Percentiles rank a stretch among this genome's conserved stretches.
phyloP scores from a whole-genome alignment of 2,797 vertebrate genomes.

The Muraenolepis orangiensis region DNA sequence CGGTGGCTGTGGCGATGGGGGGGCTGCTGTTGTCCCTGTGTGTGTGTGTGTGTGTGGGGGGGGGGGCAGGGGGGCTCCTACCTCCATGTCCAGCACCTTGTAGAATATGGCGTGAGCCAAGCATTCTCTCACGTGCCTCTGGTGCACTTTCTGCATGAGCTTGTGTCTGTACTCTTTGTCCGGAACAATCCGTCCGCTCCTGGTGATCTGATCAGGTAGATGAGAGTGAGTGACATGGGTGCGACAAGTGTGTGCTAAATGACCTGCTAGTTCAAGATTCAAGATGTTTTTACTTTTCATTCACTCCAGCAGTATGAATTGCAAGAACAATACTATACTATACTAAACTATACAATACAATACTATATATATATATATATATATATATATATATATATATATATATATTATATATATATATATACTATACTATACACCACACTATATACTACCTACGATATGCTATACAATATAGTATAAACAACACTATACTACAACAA shows the following conservation, averaged over 20 bases:
- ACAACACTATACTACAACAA: no score
- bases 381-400: no score
- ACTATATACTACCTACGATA: no score
- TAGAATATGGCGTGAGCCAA: constrained; percentile 85
- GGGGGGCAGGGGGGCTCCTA: constrained; percentile 45
- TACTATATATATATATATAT: no score
- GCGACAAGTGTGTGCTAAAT: background rate
- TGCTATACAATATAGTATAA: no score
- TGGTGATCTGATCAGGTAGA: constrained; percentile 79
- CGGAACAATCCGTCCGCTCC: constrained; percentile 87
- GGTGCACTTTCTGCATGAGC: constrained; percentile 79
- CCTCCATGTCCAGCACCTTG: constrained; percentile 91
- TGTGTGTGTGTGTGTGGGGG: background rate
- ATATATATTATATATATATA: no score
- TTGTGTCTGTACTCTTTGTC: constrained; percentile 88
- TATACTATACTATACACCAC: no score
- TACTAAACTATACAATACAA: no score
- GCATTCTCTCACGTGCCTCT: constrained; percentile 79
- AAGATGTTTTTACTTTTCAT: no score
- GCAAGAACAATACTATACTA: no score
- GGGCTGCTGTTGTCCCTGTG: background rate
- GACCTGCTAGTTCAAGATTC: no score
- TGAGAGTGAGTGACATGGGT: background rate
- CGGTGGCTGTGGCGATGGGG: background rate
- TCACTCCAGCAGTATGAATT: no score